Evolutionary conservation across 2,797 vertebrate genomes (phyloP), one percentile per base, ranked within the genome.

Genomic region (Labroides dimidiatus): DNA sequence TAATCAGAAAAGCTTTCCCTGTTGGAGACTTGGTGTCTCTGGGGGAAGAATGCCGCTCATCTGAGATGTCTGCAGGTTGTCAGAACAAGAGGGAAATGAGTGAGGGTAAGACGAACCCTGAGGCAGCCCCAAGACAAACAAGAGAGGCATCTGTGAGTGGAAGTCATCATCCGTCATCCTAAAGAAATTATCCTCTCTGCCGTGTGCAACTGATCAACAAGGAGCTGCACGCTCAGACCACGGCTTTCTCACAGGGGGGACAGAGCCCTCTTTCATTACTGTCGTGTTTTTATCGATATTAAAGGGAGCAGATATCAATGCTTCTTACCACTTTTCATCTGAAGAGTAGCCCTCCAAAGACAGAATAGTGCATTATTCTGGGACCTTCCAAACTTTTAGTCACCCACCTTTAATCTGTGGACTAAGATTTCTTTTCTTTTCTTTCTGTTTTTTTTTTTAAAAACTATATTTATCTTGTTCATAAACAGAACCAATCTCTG

Each of bases 61-160:
- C 95, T 95, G 93, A 96, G 93, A 94, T 96, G 95, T 98, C 96
- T 95, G 93, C 96, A 96, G 95, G 96, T 97, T 97, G 96, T 97
- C 96, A 98, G 94, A 95, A 93, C 92, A 89, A 47, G 69, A 73
- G 61, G 41, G 64, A 77, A 72, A 69, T 45, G 39, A 64, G 33
- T 87, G 90, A 66, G 94, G 93, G 91, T 89, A 89, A 93, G 91
- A 92, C 92, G 82, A 93, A 94, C 93, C 92, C 56, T 3, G 76
- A 69, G 91, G 91, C 93, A 94, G 93, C 91, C 93, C 92, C 91
- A 89, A 73, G 94, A 95, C 95, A 96, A 97, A 95, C 95, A 95
- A 96, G 95, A 95, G 94, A 92, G 93, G 91, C 94, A 94, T 96
- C 94, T 96, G 95, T 95, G 85, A 92, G 86, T 92, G 93, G 92